These are phyloP conservation scores for Anhinga rufa DNA, from an alignment of 2,113 vertebrate genomes.

Conservation along the genomic window DNA sequence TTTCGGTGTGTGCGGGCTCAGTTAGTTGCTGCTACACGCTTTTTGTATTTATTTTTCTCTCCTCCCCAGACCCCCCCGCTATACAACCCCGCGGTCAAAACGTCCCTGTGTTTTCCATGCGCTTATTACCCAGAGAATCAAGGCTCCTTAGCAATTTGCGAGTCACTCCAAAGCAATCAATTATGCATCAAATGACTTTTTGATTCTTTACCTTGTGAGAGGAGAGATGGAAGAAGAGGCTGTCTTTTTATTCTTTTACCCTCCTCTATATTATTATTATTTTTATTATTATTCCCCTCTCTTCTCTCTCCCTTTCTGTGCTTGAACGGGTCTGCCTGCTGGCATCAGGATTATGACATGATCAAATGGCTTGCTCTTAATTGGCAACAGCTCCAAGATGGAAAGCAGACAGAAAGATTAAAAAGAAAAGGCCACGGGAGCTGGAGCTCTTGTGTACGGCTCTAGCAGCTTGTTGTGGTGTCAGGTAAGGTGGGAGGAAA, in stretches of 20 bases:
- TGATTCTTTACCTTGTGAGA: slow-evolving; percentile 70
- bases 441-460: not conserved
- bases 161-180: slow-evolving; percentile 71
- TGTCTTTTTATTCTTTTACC: not conserved
- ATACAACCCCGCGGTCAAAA: slow-evolving; percentile 61
- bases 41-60: slow-evolving; percentile 42
- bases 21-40: not conserved
- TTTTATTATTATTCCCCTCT: slow-evolving; percentile 49
- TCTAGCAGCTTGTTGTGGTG: not conserved
- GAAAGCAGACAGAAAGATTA: not conserved
- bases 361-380: slow-evolving; percentile 65
- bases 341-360: slow-evolving; percentile 35
- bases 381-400: slow-evolving; percentile 45
- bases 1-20: not conserved
- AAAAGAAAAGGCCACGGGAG: not conserved
- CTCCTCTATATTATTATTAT: slow-evolving; percentile 51
- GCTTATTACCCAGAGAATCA: slow-evolving; percentile 63
- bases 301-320: not conserved
- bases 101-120: slow-evolving; percentile 31
- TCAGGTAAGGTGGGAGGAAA: not conserved
- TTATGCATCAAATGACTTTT: slow-evolving; percentile 78
- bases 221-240: slow-evolving; percentile 5
- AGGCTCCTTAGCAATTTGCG: slow-evolving; percentile 62
- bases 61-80: not conserved
- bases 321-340: slow-evolving; percentile 50